phyloP scores from a whole-genome alignment of 2,113 vertebrate species.

The Alces alces region DNA sequence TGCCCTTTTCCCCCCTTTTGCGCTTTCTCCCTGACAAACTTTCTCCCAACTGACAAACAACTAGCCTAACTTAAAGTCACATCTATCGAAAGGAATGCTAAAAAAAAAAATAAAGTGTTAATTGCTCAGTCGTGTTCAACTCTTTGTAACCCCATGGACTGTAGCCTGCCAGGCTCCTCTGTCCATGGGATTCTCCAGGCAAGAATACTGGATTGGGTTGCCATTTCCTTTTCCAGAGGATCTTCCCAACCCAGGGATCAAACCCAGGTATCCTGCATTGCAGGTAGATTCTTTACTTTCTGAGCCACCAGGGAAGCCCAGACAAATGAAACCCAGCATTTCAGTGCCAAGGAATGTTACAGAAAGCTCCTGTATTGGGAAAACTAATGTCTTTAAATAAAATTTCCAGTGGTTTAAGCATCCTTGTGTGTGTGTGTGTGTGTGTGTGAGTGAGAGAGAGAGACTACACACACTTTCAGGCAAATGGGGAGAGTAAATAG shows the following conservation, averaged over 20 bases:
- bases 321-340: neutral
- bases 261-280: neutral
- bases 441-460: neutral
- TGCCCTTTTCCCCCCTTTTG: neutral
- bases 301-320: neutral
- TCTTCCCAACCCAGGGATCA: neutral
- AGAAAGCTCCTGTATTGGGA: constrained; percentile 20
- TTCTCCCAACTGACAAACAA: neutral
- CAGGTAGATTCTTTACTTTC: neutral
- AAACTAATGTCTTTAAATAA: constrained; percentile 16
- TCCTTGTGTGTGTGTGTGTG: neutral
- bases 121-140: neutral
- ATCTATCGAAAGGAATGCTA: neutral
- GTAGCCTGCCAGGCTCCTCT: neutral
- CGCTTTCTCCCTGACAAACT: neutral
- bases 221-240: neutral
- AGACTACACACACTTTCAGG: neutral
- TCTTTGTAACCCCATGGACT: neutral
- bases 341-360: neutral
- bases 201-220: neutral
- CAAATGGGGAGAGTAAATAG: neutral
- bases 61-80: constrained; percentile 24
- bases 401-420: neutral
- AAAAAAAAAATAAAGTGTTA: neutral
- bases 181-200: neutral